These are phyloP conservation scores for Glossosoma conforme DNA, from an alignment of 1,140 invertebrate species.

Conservation along the genomic window DNA sequence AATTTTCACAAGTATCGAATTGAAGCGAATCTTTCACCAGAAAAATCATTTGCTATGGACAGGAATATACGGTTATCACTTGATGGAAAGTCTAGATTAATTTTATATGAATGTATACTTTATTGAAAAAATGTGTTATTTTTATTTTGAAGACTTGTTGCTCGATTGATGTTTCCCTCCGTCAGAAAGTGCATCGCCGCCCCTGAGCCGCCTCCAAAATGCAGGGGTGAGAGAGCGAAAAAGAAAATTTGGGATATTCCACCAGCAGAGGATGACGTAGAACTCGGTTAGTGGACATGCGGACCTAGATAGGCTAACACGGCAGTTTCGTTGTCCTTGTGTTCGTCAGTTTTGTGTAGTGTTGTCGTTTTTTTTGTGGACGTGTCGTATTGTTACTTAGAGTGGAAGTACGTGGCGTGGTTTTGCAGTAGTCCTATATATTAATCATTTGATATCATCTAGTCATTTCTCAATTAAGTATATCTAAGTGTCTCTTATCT, in stretches of 20 bases:
- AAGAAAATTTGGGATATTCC: slow-evolving; percentile 33
- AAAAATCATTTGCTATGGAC: no score
- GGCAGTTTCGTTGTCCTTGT: slow-evolving; percentile 51
- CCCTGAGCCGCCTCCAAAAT: slow-evolving; percentile 21
- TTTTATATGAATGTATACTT: no score
- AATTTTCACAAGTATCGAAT: no score
- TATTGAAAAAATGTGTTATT: no score
- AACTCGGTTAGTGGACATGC: slow-evolving; percentile 52
- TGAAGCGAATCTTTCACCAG: no score
- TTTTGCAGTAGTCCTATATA: slow-evolving; percentile 18
- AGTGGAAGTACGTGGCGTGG: slow-evolving; percentile 25
- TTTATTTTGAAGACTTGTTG: slow-evolving; percentile 14
- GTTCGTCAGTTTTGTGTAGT: slow-evolving; percentile 49
- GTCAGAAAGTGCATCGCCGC: no score
- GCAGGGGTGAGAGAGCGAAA: slow-evolving; percentile 30
- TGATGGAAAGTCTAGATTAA: no score
- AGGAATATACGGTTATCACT: no score
- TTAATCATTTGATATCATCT: no score
- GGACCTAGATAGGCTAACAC: slow-evolving; percentile 51
- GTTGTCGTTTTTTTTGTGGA: slow-evolving; percentile 39
- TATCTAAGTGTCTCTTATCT: no score
- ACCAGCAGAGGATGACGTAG: slow-evolving; percentile 22
- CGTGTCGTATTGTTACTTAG: slow-evolving; percentile 41
- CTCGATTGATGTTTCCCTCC: no score
- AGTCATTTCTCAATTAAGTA: no score